Evolutionary conservation across 1,140 invertebrate species (phyloP).

Genomic region (Brachionus plicatilis): DNA sequence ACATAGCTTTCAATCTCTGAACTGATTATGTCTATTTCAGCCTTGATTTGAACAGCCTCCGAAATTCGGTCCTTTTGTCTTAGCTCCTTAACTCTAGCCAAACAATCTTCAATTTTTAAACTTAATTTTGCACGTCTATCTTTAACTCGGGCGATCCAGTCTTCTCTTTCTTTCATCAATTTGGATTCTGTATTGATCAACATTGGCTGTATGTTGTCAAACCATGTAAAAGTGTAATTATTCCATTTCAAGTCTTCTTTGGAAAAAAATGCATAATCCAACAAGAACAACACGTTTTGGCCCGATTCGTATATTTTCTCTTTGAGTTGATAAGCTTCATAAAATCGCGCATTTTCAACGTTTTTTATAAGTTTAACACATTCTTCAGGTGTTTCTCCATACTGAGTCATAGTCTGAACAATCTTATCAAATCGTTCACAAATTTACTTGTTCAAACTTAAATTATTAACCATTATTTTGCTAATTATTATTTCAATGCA

Average conservation of each 20-base stretch:
- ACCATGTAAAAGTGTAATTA: slow-evolving; percentile 77
- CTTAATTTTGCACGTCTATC: background rate
- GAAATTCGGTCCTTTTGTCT: slow-evolving; percentile 51
- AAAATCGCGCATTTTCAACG: slow-evolving; percentile 60
- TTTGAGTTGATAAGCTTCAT: slow-evolving; percentile 62
- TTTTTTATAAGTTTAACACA: slow-evolving; percentile 77
- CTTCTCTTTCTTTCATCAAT: slow-evolving; percentile 17
- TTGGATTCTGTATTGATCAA: slow-evolving; percentile 54
- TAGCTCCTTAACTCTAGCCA: slow-evolving; percentile 47
- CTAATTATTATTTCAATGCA: slow-evolving; percentile 69
- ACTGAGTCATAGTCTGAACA: slow-evolving; percentile 73
- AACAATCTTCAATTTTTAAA: slow-evolving; percentile 27
- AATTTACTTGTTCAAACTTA: slow-evolving; percentile 71
- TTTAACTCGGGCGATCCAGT: slow-evolving; percentile 1
- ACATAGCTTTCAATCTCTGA: slow-evolving; percentile 49
- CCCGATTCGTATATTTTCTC: slow-evolving; percentile 66
- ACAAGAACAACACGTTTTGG: slow-evolving; percentile 69
- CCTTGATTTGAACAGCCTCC: slow-evolving; percentile 50
- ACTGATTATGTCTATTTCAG: slow-evolving; percentile 48
- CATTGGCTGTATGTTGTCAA: slow-evolving; percentile 76
- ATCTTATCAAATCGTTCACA: slow-evolving; percentile 79
- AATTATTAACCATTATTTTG: slow-evolving; percentile 70
- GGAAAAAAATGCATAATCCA: slow-evolving; percentile 63
- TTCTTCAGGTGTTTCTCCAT: slow-evolving; percentile 77
- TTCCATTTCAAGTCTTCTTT: slow-evolving; percentile 76